Conservation (phyloP, 2,113 vertebrate species). For the Pleuronectes platessa region DNA sequence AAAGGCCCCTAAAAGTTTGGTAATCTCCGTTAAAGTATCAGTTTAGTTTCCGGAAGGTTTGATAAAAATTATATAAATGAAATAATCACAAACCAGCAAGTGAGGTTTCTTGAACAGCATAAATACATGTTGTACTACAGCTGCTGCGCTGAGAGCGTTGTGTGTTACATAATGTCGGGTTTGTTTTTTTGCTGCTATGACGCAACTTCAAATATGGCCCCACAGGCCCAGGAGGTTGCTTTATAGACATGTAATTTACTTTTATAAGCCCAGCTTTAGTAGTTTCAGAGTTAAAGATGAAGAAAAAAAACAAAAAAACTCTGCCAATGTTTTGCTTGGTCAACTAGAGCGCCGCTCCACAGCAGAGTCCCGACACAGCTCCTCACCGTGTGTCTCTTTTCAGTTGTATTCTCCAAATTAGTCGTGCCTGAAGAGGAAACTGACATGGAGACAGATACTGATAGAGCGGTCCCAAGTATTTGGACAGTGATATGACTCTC, state of each 20-base stretch:
- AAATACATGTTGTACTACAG: conserved; percentile 29
- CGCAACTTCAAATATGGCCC: conserved; percentile 67
- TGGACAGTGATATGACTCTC: conserved; percentile 37
- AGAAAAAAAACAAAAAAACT: conserved; percentile 55
- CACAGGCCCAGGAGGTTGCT: conserved; percentile 68
- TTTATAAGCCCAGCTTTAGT: conserved; percentile 74
- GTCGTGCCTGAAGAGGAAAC: conserved; percentile 21
- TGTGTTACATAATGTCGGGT: conserved; percentile 64
- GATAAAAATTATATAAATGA: background rate
- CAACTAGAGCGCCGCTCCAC: conserved; percentile 17
- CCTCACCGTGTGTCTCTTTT: conserved; percentile 10
- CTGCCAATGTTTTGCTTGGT: conserved; percentile 34
- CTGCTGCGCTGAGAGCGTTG: conserved; percentile 26
- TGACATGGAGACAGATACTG: conserved; percentile 38
- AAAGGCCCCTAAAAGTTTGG: too few relatives aligned
- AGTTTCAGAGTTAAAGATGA: conserved; percentile 52
- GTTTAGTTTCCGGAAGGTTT: too few relatives aligned
- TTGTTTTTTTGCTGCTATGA: conserved; percentile 68
- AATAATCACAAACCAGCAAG: background rate
- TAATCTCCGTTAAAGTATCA: too few relatives aligned
- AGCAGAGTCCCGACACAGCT: background rate
- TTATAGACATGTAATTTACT: conserved; percentile 79
- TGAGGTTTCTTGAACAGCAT: background rate
- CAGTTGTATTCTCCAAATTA: background rate
- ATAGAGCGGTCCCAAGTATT: conserved; percentile 38